Conservation (phyloP, 2,113 vertebrate genomes). For the Ptilonorhynchus violaceus region DNA sequence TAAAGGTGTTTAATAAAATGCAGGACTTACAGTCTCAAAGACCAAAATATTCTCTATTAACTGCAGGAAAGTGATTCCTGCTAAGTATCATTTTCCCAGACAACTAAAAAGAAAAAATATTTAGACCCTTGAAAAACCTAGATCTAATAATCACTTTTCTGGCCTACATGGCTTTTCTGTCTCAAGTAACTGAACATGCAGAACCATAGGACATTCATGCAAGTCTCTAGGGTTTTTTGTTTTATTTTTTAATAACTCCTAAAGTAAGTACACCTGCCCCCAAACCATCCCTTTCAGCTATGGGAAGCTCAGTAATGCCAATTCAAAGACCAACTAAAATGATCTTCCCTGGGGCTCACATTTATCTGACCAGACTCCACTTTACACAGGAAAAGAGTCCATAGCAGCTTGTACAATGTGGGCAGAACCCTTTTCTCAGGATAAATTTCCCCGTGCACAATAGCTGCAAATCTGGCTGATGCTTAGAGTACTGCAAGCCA, state of each 20-base stretch:
- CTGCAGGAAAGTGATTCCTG: background rate
- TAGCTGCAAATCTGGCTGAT: background rate
- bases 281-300: background rate
- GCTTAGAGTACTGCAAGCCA: background rate
- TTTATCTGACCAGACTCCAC: background rate
- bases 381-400: background rate
- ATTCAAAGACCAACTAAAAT: background rate
- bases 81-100: background rate
- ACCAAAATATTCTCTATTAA: background rate
- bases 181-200: background rate
- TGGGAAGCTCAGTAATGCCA: background rate
- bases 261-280: background rate
- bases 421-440: background rate
- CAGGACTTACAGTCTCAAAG: background rate
- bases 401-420: background rate
- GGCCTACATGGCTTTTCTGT: background rate
- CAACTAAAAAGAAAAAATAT: background rate
- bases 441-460: background rate
- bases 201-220: background rate
- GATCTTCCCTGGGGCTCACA: rapidly evolving
- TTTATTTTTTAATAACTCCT: background rate
- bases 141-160: background rate
- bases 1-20: background rate
- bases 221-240: background rate
- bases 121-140: background rate